Conservation (phyloP, 2,797 vertebrate species). For the Acrossocheilus wenchowensis region DNA sequence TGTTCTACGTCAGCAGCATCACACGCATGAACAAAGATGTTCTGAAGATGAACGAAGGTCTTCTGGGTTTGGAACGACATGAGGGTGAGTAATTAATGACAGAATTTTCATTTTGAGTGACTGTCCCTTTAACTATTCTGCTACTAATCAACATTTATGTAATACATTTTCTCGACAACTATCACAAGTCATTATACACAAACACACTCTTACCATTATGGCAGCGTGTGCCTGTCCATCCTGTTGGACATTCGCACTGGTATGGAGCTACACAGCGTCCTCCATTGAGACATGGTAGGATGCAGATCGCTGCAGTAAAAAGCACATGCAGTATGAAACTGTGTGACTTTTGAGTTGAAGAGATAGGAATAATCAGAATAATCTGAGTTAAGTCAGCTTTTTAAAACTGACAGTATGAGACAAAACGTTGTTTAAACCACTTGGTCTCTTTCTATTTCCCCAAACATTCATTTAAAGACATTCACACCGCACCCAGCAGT, state of each 20-base stretch:
- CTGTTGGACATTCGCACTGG: constrained; percentile 87
- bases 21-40: no score
- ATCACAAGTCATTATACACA: constrained; percentile 9
- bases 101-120: neutral
- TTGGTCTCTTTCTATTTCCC: neutral
- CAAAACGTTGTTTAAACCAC: neutral
- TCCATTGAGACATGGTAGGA: constrained; percentile 94
- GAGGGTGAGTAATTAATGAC: neutral
- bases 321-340: constrained; percentile 1
- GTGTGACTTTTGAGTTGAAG: neutral
- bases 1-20: no score
- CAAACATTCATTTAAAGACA: neutral
- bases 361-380: constrained; percentile 2
- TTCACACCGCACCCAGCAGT: neutral
- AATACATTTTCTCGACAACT: neutral
- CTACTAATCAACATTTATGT: constrained; percentile 4
- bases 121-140: neutral
- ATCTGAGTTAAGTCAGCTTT: neutral
- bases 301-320: constrained; percentile 88
- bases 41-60: no score
- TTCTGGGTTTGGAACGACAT: no score
- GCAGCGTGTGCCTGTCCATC: constrained; percentile 94
- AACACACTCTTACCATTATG: constrained; percentile 84
- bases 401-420: neutral
- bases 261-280: constrained; percentile 93